These are phyloP conservation scores for Neoniphon sammara DNA, from an alignment of 2,797 vertebrate genomes.

Conservation along the genomic window DNA sequence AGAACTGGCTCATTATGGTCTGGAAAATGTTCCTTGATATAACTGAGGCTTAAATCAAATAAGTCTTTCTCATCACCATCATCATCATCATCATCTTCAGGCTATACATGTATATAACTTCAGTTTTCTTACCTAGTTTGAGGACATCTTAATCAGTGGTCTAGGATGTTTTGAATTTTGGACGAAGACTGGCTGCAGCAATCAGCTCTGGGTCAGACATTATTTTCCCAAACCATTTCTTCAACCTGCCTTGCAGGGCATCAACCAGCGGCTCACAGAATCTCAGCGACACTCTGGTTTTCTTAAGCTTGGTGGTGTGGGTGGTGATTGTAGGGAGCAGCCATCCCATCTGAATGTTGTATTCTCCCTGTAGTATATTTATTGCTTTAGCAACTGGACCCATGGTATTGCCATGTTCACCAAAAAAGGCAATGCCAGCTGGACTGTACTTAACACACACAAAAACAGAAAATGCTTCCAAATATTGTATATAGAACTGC, in stretches of 20 bases:
- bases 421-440: conserved; percentile 11
- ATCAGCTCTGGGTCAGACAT: conserved; percentile 20
- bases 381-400: conserved; percentile 23
- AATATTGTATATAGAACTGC: too few species aligned
- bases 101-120: too few species aligned
- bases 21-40: background rate
- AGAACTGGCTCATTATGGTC: too few species aligned
- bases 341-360: conserved; percentile 21
- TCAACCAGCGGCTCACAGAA: conserved; percentile 24
- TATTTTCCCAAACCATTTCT: conserved; percentile 11
- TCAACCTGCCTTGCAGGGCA: conserved; percentile 1
- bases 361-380: conserved; percentile 25
- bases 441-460: background rate
- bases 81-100: background rate
- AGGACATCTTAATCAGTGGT: conserved; percentile 2
- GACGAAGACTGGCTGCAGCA: conserved; percentile 28
- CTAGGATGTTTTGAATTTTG: conserved; percentile 32
- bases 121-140: background rate
- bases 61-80: background rate
- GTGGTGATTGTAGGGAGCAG: conserved; percentile 17
- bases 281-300: conserved; percentile 1
- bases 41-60: background rate
- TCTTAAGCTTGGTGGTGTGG: conserved; percentile 25
- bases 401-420: conserved; percentile 30
- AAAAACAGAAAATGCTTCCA: too few species aligned